Conservation (phyloP, 2,797 vertebrate genomes). For the Arctocebus calabarensis region DNA sequence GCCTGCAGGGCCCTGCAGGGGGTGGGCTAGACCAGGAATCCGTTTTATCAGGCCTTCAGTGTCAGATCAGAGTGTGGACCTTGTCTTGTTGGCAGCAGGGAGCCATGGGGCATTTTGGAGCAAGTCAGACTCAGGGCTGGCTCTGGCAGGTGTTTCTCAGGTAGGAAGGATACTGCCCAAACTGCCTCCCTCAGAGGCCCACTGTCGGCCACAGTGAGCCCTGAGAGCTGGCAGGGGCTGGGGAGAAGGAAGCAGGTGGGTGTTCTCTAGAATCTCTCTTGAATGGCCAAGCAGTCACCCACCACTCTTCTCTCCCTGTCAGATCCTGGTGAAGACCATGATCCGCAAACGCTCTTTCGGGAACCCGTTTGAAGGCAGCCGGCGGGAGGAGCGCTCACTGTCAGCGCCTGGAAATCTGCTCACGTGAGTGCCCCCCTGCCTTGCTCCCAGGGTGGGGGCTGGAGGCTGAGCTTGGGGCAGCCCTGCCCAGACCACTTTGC, state of each 20-base stretch:
- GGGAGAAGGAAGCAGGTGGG: neutral
- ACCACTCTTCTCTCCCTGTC: conserved; percentile 48
- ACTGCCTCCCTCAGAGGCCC: neutral
- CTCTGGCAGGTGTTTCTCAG: neutral
- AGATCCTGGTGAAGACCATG: conserved; percentile 99
- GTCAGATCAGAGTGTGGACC: neutral
- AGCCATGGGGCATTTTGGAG: neutral
- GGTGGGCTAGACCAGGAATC: neutral
- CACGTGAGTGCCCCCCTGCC: conserved; percentile 88
- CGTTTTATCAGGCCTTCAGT: neutral
- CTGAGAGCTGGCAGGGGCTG: neutral
- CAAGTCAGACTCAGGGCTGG: neutral
- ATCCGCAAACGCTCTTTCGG: conserved; percentile 98
- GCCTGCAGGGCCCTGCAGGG: fast-evolving
- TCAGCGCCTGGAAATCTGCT: conserved; percentile 90
- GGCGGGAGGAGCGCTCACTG: conserved; percentile 92
- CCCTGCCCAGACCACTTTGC: neutral
- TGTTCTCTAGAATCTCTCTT: too few relatives aligned
- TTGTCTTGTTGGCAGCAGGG: neutral
- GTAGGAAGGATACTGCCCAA: neutral
- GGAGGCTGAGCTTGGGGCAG: neutral
- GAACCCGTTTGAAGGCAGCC: conserved; percentile 96
- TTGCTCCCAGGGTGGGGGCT: neutral
- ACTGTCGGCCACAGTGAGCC: neutral
- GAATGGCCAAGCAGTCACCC: neutral